Evolutionary conservation across 2,113 vertebrate genomes (phyloP), one percentile per base, ranked within the genome.

Genomic region (Apus apus): DNA sequence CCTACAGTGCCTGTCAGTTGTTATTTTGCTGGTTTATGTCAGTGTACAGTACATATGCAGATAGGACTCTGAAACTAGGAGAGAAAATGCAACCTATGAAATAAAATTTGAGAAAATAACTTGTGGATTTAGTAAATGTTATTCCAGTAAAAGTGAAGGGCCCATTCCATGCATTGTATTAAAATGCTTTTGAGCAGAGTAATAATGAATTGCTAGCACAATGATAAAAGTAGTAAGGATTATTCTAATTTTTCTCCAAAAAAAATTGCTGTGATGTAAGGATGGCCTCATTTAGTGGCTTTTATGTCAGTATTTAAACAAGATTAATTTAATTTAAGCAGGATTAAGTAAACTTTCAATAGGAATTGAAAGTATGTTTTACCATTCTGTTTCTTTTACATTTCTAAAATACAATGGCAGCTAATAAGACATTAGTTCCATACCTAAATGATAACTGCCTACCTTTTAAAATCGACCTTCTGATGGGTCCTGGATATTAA

Each of bases 1-100:
- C 92, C 93, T 97, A 95, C 82, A 96, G 82, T 97, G 92, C 75
- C 86, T 96, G 89, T 96, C 97, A 92, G 89, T 93, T 95, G 74
- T 76, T 90, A 91, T 97, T 96, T 96, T 93, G n/a, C 85, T 77
- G 75, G 87, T 97, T 96, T 95, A 73, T 96, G 72, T 94, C 74
- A 84, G 36, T 87, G 75, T 90, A 77, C 61, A 67, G 53, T 93
- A 79, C 75, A 82, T 61, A 46, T 68, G 96, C 60, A 92, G 95
- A 94, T 56, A 96, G 50, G 83, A 75, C n/a, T 90, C 70, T 83
- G 72, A 77, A 94, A 96, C 68, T 61, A 22, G 79, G 76, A 86
- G 38, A 50, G 91, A 79, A 95, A 94, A 32, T 68, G 66, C 53
- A 89, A 79, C 67, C 51, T 85, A 84, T 83, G 68, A 76, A 94